These are phyloP conservation scores for Galeopsomyia nigrocyanea DNA, from an alignment of 2,888 invertebrate species.

Conservation along the genomic window DNA sequence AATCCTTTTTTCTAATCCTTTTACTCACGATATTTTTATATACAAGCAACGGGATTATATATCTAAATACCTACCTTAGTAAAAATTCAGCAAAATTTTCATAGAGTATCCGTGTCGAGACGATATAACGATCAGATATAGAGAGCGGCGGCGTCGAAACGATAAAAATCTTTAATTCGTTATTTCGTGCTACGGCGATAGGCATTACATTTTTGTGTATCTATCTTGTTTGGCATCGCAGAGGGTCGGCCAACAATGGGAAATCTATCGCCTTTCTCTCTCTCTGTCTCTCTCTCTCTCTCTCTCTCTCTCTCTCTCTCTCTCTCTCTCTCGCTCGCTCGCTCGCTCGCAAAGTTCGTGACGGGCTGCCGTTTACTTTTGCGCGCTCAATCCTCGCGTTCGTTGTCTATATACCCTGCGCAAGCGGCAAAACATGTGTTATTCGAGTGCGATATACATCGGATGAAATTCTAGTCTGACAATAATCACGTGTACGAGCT, in stretches of 20 bases:
- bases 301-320: too few relatives aligned
- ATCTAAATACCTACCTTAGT: too few relatives aligned
- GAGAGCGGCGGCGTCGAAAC: not conserved
- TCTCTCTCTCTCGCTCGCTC: too few relatives aligned
- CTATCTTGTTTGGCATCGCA: conserved; percentile 16
- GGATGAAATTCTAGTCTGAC: conserved; percentile 33
- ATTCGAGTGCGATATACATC: conserved; percentile 30
- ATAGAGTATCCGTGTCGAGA: too few relatives aligned
- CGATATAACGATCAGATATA: too few relatives aligned
- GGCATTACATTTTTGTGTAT: conserved; percentile 18
- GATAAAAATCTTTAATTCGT: conserved; percentile 41
- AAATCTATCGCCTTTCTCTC: conserved; percentile 16
- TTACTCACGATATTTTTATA: too few relatives aligned
- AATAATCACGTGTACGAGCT: conserved; percentile 26
- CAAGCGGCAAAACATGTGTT: conserved; percentile 20
- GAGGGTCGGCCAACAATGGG: conserved; percentile 3
- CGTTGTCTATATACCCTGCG: conserved; percentile 15
- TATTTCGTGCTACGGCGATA: conserved; percentile 25
- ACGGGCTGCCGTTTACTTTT: conserved; percentile 27
- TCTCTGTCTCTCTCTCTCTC: too few relatives aligned
- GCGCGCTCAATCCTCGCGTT: conserved; percentile 12
- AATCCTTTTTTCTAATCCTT: too few relatives aligned
- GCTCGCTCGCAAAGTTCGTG: conserved; percentile 16
- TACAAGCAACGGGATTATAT: too few relatives aligned
- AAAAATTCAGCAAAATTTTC: too few relatives aligned